These are phyloP conservation scores for Cryptus viduatorius DNA, from an alignment of 2,888 invertebrate species.

Conservation along the genomic window DNA sequence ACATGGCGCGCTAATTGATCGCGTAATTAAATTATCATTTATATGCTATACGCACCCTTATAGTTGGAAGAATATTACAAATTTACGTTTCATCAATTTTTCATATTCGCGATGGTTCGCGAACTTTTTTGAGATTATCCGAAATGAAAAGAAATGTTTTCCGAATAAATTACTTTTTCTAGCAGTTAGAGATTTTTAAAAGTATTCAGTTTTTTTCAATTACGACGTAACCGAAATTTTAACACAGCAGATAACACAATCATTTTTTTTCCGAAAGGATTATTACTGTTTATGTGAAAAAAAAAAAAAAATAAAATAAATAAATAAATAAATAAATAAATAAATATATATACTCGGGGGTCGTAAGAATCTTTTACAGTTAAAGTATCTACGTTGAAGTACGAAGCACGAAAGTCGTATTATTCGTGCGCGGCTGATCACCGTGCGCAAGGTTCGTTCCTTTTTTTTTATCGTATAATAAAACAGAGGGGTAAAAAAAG, in stretches of 20 bases:
- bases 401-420: constrained; percentile 9
- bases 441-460: neutral
- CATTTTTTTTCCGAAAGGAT: neutral
- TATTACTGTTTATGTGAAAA: neutral
- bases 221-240: too few species aligned
- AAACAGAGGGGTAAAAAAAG: neutral
- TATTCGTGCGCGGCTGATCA: constrained; percentile 7
- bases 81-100: neutral
- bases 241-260: too few species aligned
- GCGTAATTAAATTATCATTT: constrained; percentile 37
- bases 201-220: too few species aligned
- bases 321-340: neutral
- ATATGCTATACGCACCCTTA: neutral
- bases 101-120: neutral
- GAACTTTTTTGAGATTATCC: neutral
- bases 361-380: constrained; percentile 10
- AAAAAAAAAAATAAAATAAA: neutral
- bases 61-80: neutral
- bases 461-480: constrained; percentile 9
- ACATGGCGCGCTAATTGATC: constrained; percentile 45
- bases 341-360: neutral
- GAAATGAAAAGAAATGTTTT: neutral
- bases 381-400: neutral
- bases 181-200: too few species aligned
- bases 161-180: too few species aligned